Base-by-base conservation (phyloP, 1,140 invertebrate genomes). In the Drosophila prosaltans region DNA sequence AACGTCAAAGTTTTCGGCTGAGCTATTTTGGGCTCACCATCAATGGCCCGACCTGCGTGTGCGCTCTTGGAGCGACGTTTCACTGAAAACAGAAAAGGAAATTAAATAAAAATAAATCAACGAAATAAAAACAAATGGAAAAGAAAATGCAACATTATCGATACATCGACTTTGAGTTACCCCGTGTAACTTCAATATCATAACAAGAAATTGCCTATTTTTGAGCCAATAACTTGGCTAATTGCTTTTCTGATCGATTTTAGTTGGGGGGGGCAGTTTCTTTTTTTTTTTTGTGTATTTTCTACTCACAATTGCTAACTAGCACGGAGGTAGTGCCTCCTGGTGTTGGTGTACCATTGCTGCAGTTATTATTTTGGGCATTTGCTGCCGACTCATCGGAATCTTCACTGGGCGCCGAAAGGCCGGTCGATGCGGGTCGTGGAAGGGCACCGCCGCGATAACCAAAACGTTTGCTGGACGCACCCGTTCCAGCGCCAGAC, bases 21-120 rank as follows among this genome's bases (percentile, higher is more conserved):
- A 9, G 91, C 78, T 89, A 89, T 89, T 91, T 91, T 91, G 45
- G 90, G 83, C 65, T 83, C 77, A 0, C 81, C 72, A 45, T 80
- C 73, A 55, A 30, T 58, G 61, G 77, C 65, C 69, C 80, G 76
- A 21, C 86, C 91, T 26, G 91, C 78, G 39, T 92, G 90, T 76
- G 91, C 92, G 78, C 91, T 92, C 81, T 92, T 92, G 16, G 92
- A 92, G 55, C 92, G 91, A n/a, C 91, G 90, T 72, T 92, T 92
- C 57, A 90, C 91, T 92, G 51, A 59, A 41, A 71, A 55, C 40
- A 30, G 45, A 28, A 30, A 21, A 36, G 6, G 16, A 40, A 5
- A 30, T 54, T 39, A 21, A 2, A 7, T 3, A 3, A 30, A 30
- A 30, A 30, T 30, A 30, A 30, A 30, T 3, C 4, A 4, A 36